Percentiles rank a stretch among this genome's conserved stretches.
Evolutionary conservation across 2,888 invertebrate genomes (phyloP).

Genomic region (Antheraea yamamai): DNA sequence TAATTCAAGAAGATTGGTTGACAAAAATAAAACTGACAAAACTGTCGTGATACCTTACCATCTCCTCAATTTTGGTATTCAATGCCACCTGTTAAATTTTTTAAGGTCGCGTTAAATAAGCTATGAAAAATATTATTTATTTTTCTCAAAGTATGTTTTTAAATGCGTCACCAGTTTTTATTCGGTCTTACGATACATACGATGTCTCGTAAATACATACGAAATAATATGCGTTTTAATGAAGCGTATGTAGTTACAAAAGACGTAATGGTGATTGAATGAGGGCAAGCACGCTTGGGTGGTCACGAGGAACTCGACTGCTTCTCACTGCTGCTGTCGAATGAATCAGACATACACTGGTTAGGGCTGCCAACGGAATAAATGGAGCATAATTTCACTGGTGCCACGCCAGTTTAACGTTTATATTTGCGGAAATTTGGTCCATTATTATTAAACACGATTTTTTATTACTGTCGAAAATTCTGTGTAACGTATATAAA

Average conservation of each 20-base stretch:
- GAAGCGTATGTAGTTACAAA: slow-evolving; percentile 47
- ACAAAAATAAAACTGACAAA: too few species aligned
- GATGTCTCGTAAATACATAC: slow-evolving; percentile 19
- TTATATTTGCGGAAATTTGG: slow-evolving; percentile 26
- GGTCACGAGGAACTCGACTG: slow-evolving; percentile 41
- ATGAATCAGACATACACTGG: slow-evolving; percentile 43
- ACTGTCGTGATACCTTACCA: neutral
- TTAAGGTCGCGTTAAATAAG: slow-evolving; percentile 1
- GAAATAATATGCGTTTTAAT: slow-evolving; percentile 39
- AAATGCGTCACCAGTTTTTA: slow-evolving; percentile 16
- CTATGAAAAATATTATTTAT: neutral
- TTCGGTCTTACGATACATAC: slow-evolving; percentile 17
- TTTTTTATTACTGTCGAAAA: neutral
- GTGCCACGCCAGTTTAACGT: slow-evolving; percentile 9
- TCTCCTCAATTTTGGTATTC: neutral
- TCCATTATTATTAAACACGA: slow-evolving; percentile 1
- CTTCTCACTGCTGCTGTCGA: slow-evolving; percentile 34
- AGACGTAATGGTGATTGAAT: slow-evolving; percentile 58
- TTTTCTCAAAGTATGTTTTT: neutral
- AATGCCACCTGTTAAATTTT: neutral
- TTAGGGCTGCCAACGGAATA: slow-evolving; percentile 43
- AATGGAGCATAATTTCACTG: slow-evolving; percentile 36
- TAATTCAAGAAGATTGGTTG: too few species aligned
- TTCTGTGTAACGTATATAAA: neutral
- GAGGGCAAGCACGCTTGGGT: slow-evolving; percentile 50